Evolutionary conservation across 2,888 invertebrate species (phyloP), one percentile per base, ranked within the genome.

Genomic region (Pandemis heparana): DNA sequence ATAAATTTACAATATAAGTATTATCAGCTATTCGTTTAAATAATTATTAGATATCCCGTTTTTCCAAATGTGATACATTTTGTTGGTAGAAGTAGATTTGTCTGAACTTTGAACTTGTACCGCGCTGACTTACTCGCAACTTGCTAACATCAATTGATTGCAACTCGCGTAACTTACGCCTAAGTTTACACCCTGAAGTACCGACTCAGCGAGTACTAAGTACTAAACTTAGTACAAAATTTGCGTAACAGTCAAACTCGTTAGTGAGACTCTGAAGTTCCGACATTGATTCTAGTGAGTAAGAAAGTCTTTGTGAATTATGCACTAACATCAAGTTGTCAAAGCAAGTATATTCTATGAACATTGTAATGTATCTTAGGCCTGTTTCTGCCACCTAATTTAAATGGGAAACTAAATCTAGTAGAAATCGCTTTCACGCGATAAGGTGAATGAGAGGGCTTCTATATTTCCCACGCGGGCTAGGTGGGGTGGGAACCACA

Each of bases 241-340:
- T 72, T 72, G 23, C 72, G 43, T 72, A 62, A 67, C 71, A 72
- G 67, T n/a, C 67, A 56, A 72, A 68, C 72, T 72, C 72, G 56
- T 72, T 68, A 68, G 67, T 5, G 43, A 70, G 41, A 70, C 53
- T 56, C 43, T 32, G 59, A 71, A 72, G 56, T 72, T 67, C 48
- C 16, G 67, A 61, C 67, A 72, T 72, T 62, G 72, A 68, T 56
- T 62, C 67, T 14, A 12, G 46, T 46, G 71, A 14, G 14, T n/a
- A 43, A 43, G 59, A 23, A 46, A 71, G 70, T 53, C 23, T 48
- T 59, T 56, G 62, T 63, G 12, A 12, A 6, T 64, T 59, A 71
- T 71, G 63, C 38, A 39, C 70, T 64, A 48, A 48, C 48, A 6
- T 14, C 7, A 48, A 6, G 2, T 32, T 32, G 23, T n/a, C n/a